Conservation (phyloP, 2,888 invertebrate genomes). For the Drosophila flavopinicola region DNA sequence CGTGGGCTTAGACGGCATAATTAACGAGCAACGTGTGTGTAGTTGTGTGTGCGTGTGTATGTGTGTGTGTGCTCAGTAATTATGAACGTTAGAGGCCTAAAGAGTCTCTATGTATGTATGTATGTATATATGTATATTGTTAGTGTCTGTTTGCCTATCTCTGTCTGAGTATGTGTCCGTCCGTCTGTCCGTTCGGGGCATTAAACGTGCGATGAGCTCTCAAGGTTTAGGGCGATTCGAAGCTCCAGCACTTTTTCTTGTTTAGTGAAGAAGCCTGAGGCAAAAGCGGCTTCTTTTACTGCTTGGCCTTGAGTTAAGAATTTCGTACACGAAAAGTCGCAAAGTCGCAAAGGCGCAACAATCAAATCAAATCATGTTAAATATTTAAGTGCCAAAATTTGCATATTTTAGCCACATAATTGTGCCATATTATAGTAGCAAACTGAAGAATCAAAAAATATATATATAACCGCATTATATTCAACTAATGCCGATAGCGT, state of each 20-base stretch:
- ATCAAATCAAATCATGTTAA: conserved; percentile 36
- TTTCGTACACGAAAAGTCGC: conserved; percentile 23
- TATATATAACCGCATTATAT: background rate
- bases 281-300: conserved; percentile 43
- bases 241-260: conserved; percentile 12
- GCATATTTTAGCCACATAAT: conserved; percentile 44
- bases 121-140: background rate
- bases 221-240: conserved; percentile 67
- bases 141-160: conserved; percentile 26
- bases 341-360: conserved; percentile 25
- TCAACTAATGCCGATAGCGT: background rate
- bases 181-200: conserved; percentile 38
- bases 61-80: conserved; percentile 54
- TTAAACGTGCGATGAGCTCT: conserved; percentile 69
- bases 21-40: conserved; percentile 61
- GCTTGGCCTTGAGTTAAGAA: conserved; percentile 41
- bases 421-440: conserved; percentile 2
- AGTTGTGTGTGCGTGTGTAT: conserved; percentile 39
- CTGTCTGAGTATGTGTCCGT: conserved; percentile 16
- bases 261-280: conserved; percentile 36
- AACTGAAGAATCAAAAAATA: background rate
- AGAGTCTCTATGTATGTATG: conserved; percentile 17
- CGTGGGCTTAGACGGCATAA: conserved; percentile 71
- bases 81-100: conserved; percentile 63
- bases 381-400: conserved; percentile 42